These are phyloP conservation scores for Gobio occitaniae DNA, from an alignment of 2,797 vertebrate species.

Conservation along the genomic window DNA sequence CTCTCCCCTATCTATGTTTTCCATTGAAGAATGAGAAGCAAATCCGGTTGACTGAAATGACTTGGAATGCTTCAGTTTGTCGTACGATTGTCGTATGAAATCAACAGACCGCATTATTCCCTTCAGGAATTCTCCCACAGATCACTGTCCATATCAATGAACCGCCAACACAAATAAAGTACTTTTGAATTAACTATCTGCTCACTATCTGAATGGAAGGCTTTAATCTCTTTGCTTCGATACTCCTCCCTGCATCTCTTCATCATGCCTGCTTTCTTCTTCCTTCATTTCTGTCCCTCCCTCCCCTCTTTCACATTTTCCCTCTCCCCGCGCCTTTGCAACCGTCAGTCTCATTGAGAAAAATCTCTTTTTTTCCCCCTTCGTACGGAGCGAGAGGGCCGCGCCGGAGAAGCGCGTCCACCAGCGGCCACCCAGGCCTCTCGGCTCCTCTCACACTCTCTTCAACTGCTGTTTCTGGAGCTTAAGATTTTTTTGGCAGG, in stretches of 20 bases:
- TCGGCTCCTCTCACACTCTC: slow-evolving; percentile 53
- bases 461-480: slow-evolving; percentile 45
- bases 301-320: slow-evolving; percentile 14
- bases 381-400: background rate
- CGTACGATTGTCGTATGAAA: background rate
- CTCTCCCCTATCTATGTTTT: background rate
- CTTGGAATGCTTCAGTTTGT: slow-evolving; percentile 5
- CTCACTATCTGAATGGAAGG: slow-evolving; percentile 49
- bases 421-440: slow-evolving; percentile 67
- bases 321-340: slow-evolving; percentile 65
- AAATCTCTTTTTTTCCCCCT: slow-evolving; percentile 58
- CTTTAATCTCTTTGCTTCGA: slow-evolving; percentile 55
- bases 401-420: slow-evolving; percentile 15
- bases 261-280: slow-evolving; percentile 46
- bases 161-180: slow-evolving; percentile 42
- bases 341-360: slow-evolving; percentile 81
- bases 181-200: slow-evolving; percentile 37
- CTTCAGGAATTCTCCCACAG: slow-evolving; percentile 53
- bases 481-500: slow-evolving; percentile 75
- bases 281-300: slow-evolving; percentile 21
- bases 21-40: background rate
- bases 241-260: slow-evolving; percentile 51
- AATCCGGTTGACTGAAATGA: background rate
- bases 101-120: slow-evolving; percentile 22
- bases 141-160: slow-evolving; percentile 42